A percentile compares a stretch with the other conserved stretches of the same genome.
These are phyloP conservation scores for Amazona vittata DNA, from an alignment of 2,113 vertebrate genomes.

Conservation along the genomic window DNA sequence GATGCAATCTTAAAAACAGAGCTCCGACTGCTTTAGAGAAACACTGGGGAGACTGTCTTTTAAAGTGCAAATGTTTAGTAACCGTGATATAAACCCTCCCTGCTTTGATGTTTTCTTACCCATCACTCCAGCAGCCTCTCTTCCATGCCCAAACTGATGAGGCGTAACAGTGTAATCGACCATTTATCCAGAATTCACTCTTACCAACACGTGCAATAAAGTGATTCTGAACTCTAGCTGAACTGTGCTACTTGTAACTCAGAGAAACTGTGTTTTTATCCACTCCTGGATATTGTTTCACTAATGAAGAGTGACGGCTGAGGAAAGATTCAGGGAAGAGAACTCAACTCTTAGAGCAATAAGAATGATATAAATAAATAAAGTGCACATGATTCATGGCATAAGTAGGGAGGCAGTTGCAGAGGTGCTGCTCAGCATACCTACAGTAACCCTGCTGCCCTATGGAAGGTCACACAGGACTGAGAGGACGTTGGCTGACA, in stretches of 20 bases:
- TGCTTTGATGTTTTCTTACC: conserved; percentile 30
- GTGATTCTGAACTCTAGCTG: background rate
- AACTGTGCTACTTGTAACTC: background rate
- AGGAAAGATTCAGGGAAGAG: background rate
- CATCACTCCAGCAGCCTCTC: background rate
- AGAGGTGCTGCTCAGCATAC: background rate
- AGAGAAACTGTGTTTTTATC: background rate
- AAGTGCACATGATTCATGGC: background rate
- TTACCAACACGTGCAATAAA: background rate
- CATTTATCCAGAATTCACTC: background rate
- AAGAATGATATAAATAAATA: background rate
- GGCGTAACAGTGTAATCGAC: background rate
- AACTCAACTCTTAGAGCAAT: background rate
- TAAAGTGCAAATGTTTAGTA: background rate
- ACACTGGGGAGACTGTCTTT: background rate
- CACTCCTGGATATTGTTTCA: background rate
- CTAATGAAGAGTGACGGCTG: background rate
- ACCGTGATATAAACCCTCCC: background rate
- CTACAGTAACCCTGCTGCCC: background rate
- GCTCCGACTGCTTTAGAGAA: background rate
- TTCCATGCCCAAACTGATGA: background rate
- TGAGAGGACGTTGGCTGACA: background rate
- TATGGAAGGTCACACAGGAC: background rate
- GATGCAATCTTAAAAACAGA: conserved; percentile 5
- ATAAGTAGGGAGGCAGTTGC: background rate